phyloP scores from a whole-genome alignment of 1,140 invertebrate genomes.

The Globodera rostochiensis region DNA sequence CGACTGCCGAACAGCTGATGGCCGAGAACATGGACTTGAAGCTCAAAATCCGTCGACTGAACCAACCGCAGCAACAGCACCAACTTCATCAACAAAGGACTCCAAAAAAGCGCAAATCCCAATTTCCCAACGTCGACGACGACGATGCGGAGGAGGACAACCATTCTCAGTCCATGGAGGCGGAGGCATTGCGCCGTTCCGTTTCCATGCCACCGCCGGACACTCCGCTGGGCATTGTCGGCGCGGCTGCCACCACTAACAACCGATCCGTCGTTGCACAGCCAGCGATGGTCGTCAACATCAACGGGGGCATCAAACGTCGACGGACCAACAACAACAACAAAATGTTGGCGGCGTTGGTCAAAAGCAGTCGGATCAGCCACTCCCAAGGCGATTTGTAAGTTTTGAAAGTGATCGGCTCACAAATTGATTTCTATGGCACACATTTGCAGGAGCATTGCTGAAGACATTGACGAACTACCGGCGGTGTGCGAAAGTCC shows the following conservation, averaged over 20 bases:
- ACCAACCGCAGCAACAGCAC: neutral
- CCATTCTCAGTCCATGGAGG: neutral
- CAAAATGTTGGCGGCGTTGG: neutral
- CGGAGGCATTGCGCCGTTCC: constrained; percentile 8
- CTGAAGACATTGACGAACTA: neutral
- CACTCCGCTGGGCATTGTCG: constrained; percentile 3
- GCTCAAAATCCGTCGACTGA: neutral
- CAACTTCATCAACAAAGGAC: neutral
- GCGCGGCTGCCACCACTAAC: neutral
- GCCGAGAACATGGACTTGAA: neutral
- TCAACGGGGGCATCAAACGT: neutral
- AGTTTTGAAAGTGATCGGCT: neutral
- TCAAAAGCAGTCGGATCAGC: constrained; percentile 22
- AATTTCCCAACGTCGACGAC: neutral
- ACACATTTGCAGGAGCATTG: constrained; percentile 1
- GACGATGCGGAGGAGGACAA: neutral
- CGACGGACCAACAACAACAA: neutral
- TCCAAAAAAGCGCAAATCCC: constrained; percentile 2
- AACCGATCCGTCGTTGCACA: neutral
- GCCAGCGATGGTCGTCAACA: neutral
- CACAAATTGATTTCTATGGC: neutral
- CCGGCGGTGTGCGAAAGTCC: constrained; percentile 6
- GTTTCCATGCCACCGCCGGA: constrained; percentile 24
- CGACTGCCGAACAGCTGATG: neutral
- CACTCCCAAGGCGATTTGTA: constrained; percentile 19